A percentile compares a stretch with the other conserved stretches of the same genome.
Evolutionary conservation across 2,888 invertebrate genomes (phyloP).

Genomic region (Stenodera caucasica): DNA sequence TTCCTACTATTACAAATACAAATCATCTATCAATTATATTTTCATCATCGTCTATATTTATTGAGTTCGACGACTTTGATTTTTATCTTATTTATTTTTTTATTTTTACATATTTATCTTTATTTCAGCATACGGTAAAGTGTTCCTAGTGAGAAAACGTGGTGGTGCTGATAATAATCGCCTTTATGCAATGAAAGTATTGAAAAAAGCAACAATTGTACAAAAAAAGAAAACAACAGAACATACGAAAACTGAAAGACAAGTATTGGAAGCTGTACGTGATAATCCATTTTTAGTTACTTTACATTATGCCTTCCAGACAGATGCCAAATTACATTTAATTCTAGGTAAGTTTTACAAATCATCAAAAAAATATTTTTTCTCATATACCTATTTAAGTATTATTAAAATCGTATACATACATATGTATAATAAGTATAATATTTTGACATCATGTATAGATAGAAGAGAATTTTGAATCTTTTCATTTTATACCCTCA

Average conservation of each 20-base stretch:
- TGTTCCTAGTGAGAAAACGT: conserved; percentile 92
- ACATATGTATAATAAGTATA: too few relatives aligned
- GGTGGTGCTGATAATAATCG: conserved; percentile 84
- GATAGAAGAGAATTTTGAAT: too few relatives aligned
- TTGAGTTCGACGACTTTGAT: conserved; percentile 4
- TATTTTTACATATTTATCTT: conserved; percentile 28
- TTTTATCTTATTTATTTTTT: background rate
- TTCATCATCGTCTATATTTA: background rate
- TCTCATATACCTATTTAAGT: too few relatives aligned
- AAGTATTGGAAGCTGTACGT: conserved; percentile 93
- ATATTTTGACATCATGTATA: too few relatives aligned
- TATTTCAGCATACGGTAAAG: conserved; percentile 89
- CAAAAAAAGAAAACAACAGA: conserved; percentile 95
- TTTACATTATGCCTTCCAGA: conserved; percentile 97
- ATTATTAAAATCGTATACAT: too few relatives aligned
- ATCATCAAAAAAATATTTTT: too few relatives aligned
- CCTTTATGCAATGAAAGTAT: conserved; percentile 97
- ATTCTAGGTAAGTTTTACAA: conserved; percentile 92
- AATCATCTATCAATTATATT: background rate
- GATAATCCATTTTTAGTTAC: conserved; percentile 96
- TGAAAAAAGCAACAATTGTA: conserved; percentile 93
- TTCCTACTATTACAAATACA: conserved; percentile 4
- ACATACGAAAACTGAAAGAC: conserved; percentile 95
- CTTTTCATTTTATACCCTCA: background rate
- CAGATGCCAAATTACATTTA: conserved; percentile 93